Evolutionary conservation across 2,797 vertebrate genomes (phyloP).

Genomic region (Valencia hispanica): DNA sequence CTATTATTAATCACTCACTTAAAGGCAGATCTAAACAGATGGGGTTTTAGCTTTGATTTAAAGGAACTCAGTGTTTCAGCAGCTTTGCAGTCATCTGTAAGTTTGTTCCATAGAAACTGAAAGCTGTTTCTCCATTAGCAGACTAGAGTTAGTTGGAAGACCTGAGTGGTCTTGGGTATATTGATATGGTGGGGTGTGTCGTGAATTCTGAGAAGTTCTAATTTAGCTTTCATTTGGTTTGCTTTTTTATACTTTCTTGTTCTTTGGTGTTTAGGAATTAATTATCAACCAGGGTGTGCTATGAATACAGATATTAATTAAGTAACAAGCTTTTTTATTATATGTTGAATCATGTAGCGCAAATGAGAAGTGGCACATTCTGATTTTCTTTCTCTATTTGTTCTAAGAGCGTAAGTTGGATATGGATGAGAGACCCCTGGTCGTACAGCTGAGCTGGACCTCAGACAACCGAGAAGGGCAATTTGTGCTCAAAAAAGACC

Average conservation of each 20-base stretch:
- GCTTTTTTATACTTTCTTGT: background rate
- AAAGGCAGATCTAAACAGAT: too few species aligned
- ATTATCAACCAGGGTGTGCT: background rate
- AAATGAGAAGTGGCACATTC: background rate
- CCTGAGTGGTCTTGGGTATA: too few species aligned
- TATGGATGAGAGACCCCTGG: constrained; percentile 87
- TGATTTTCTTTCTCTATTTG: constrained; percentile 12
- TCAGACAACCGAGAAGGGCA: constrained; percentile 87
- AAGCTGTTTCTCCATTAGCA: too few species aligned
- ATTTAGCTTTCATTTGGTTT: background rate
- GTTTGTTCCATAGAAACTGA: too few species aligned
- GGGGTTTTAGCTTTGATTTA: too few species aligned
- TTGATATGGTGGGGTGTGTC: too few species aligned
- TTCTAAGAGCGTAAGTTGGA: constrained; percentile 89
- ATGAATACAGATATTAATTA: too few species aligned
- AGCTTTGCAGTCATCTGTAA: too few species aligned
- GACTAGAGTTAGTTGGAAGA: too few species aligned
- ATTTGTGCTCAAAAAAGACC: constrained; percentile 90
- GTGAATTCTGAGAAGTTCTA: background rate
- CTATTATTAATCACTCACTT: too few species aligned
- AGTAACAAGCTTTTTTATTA: background rate
- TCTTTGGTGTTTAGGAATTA: background rate
- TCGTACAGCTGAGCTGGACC: constrained; percentile 93
- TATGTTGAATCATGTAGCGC: background rate
- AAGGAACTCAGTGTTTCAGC: too few species aligned